Percentiles rank a stretch among this genome's conserved stretches.
These are phyloP conservation scores for Oscheius sp. DNA, from an alignment of 1,140 invertebrate genomes.

Conservation along the genomic window DNA sequence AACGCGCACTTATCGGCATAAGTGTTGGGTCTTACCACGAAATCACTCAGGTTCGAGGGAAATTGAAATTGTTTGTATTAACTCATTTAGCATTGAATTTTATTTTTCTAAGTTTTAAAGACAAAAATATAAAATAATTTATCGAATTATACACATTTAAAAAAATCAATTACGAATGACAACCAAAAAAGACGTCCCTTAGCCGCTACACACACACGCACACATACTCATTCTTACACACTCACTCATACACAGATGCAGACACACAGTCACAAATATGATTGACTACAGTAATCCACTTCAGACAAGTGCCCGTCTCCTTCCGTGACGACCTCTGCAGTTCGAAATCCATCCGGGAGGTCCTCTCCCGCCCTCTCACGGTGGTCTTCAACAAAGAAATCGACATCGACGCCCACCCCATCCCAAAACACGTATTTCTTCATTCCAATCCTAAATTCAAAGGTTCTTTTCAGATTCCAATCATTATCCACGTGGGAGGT, in stretches of 20 bases:
- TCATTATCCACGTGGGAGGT: conserved; percentile 18
- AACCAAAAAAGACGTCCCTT: too few species aligned
- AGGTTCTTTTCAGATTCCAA: conserved; percentile 14
- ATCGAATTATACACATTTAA: too few species aligned
- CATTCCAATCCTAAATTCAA: not conserved
- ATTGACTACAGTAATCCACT: not conserved
- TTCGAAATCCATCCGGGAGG: conserved; percentile 5
- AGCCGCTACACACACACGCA: not conserved
- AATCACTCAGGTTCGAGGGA: too few species aligned
- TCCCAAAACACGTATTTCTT: conserved; percentile 20
- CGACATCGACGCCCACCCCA: conserved; percentile 22
- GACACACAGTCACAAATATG: too few species aligned
- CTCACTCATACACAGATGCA: not conserved
- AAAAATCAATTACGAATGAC: too few species aligned
- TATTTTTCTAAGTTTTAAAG: too few species aligned
- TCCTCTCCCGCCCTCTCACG: conserved; percentile 12
- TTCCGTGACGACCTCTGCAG: not conserved
- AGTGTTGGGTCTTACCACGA: too few species aligned
- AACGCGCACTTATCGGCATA: too few species aligned
- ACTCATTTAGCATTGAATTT: too few species aligned
- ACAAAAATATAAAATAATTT: too few species aligned
- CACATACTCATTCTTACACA: too few species aligned
- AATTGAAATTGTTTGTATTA: too few species aligned
- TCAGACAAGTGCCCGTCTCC: not conserved
- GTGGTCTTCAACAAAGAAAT: conserved; percentile 31